Base-by-base conservation (phyloP, 2,888 invertebrate species). In the Spilarctia lutea region DNA sequence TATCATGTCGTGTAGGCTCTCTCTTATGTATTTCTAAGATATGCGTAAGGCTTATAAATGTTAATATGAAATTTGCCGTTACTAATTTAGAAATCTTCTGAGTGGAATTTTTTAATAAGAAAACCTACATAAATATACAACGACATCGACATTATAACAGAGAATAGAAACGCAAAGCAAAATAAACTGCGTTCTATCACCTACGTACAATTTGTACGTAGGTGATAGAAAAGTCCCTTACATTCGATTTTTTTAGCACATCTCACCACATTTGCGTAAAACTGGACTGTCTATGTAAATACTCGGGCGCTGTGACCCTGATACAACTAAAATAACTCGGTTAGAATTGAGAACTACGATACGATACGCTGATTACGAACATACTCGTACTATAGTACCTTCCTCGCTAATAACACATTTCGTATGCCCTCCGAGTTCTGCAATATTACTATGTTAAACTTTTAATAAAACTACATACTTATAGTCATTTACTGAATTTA, bases 301-400 rank as follows among this genome's bases (percentile, higher is more conserved):
- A 88, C 85, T 80, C 85, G 85, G 81, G 78, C 85, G 85, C 80
- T 72, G 74, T 86, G 94, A 93, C 94, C 94, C 93, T 94, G 94
- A 93, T 94, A 91, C 88, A 90, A 92, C 94, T 83, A 91, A 94
- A 94, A 94, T 94, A 94, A 92, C 93, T 88, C 91, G 89, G 88
- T 88, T 88, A 88, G 85, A 81, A 85, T 87, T 87, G 87, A 82
- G 86, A 89, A 83, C 89, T 90, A 88, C 90, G 89, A 90, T 90
- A 88, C 90, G 89, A 90, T 90, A 68, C 89, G 90, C 83, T 90
- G 82, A 89, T 90, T 90, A 87, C 80, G 79, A 81, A 85, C 84
- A 87, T 89, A 39, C 39, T 11, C 84, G 87, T 89, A 39, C 39
- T 11, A 45, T 45, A 87, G 79, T 85, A 84, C 83, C 84, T 86